Evolutionary conservation across 2,113 vertebrate genomes (phyloP).

Genomic region (Stigmatopora nigra): DNA sequence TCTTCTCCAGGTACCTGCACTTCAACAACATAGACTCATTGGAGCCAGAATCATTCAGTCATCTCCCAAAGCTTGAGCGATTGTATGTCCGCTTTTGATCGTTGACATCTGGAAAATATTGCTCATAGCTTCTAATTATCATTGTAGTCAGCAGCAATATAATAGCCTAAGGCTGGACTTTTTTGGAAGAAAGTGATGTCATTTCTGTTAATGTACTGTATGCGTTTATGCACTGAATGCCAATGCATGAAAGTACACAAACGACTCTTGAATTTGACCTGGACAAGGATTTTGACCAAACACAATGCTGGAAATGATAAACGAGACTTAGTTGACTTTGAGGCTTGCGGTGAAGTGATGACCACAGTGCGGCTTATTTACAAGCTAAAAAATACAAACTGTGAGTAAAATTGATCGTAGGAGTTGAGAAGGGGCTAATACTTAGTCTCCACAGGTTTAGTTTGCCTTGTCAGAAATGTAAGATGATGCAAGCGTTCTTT

Average conservation of each 20-base stretch:
- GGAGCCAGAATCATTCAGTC: slow-evolving; percentile 89
- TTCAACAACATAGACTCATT: slow-evolving; percentile 97
- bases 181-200: background rate
- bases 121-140: background rate
- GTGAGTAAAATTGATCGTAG: background rate
- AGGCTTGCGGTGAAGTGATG: background rate
- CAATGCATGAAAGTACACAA: background rate
- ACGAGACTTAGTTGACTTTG: background rate
- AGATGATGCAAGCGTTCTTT: slow-evolving; percentile 1
- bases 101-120: background rate
- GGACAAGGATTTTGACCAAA: background rate
- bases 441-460: background rate
- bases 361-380: background rate
- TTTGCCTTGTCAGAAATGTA: background rate
- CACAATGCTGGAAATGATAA: slow-evolving; percentile 5
- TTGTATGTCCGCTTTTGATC: slow-evolving; percentile 76
- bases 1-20: slow-evolving; percentile 85
- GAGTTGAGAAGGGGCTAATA: background rate
- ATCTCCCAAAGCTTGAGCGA: slow-evolving; percentile 92
- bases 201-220: background rate
- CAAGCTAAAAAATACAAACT: background rate
- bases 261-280: background rate
- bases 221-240: background rate
- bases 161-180: background rate
- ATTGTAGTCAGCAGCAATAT: background rate